A percentile compares a stretch with the other conserved stretches of the same genome.
Evolutionary conservation across 2,888 invertebrate genomes (phyloP).

Genomic region (Acrocyrtus sp.): DNA sequence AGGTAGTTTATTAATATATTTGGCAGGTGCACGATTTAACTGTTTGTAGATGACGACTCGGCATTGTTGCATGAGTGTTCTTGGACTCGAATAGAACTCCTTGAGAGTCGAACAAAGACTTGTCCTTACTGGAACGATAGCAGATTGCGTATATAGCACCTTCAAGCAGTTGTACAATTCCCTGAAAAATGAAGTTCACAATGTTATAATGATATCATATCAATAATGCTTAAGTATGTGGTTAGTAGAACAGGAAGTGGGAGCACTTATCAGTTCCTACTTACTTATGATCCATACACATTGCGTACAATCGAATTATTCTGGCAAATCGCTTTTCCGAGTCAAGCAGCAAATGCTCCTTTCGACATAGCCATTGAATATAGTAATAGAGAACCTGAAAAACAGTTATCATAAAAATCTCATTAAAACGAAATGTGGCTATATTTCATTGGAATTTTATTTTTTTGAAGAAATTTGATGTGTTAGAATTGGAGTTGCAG

Average conservation of each 20-base stretch:
- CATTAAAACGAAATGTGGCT: no score
- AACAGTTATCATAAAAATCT: no score
- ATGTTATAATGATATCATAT: neutral
- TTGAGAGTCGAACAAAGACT: constrained; percentile 74
- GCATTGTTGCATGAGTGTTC: constrained; percentile 78
- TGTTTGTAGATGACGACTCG: constrained; percentile 77
- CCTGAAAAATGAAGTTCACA: constrained; percentile 67
- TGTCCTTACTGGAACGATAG: constrained; percentile 71
- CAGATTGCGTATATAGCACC: constrained; percentile 72
- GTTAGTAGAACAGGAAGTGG: neutral
- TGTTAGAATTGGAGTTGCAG: no score
- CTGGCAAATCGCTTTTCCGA: constrained; percentile 74
- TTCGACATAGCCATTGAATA: constrained; percentile 76
- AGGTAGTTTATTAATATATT: constrained; percentile 74
- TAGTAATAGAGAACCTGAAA: constrained; percentile 75
- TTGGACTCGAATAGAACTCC: constrained; percentile 74
- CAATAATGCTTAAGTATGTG: neutral
- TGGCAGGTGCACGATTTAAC: constrained; percentile 74
- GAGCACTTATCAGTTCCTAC: no score
- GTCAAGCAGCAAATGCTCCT: constrained; percentile 69
- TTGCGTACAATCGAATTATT: constrained; percentile 74
- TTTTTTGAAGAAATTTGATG: no score
- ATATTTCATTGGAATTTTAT: no score
- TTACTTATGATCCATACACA: constrained; percentile 62
- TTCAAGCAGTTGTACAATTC: constrained; percentile 77